Percentiles rank a stretch among this genome's conserved stretches.
Conservation (phyloP, 2,888 invertebrate genomes). For the Ormia ochracea region DNA sequence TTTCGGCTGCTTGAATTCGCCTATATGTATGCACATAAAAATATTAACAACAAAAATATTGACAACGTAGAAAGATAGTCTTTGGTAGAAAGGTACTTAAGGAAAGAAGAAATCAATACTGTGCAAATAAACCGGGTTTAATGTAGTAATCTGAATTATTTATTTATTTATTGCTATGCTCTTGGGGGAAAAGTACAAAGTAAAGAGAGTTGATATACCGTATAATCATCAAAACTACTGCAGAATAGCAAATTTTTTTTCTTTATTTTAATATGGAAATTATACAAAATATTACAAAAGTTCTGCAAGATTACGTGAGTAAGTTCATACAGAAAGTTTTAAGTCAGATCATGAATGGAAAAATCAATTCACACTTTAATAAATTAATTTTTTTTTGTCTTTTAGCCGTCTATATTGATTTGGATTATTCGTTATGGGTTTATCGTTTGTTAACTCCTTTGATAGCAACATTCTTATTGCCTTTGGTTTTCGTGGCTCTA, state of each 20-base stretch:
- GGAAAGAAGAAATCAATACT: not conserved
- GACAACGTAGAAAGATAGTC: not conserved
- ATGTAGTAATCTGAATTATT: not conserved
- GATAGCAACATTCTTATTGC: conserved; percentile 89
- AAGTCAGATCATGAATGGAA: no score
- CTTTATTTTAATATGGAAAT: conserved; percentile 68
- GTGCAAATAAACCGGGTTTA: not conserved
- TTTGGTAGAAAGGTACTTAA: not conserved
- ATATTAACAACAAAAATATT: not conserved
- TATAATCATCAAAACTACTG: not conserved
- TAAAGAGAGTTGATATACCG: not conserved
- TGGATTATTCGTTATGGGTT: conserved; percentile 89
- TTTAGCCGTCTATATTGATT: conserved; percentile 86
- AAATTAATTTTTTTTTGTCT: conserved; percentile 3
- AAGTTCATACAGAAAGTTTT: conserved; percentile 60
- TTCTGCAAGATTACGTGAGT: conserved; percentile 70
- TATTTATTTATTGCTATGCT: not conserved
- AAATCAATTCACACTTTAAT: not conserved
- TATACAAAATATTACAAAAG: conserved; percentile 67
- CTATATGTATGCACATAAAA: no score
- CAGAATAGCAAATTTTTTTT: not conserved
- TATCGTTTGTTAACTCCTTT: conserved; percentile 90
- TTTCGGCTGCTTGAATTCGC: no score
- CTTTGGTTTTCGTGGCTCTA: conserved; percentile 86
- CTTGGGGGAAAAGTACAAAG: conserved; percentile 1